Evolutionary conservation across 2,888 invertebrate species (phyloP).

Genomic region (Tetheella fluctuosa): DNA sequence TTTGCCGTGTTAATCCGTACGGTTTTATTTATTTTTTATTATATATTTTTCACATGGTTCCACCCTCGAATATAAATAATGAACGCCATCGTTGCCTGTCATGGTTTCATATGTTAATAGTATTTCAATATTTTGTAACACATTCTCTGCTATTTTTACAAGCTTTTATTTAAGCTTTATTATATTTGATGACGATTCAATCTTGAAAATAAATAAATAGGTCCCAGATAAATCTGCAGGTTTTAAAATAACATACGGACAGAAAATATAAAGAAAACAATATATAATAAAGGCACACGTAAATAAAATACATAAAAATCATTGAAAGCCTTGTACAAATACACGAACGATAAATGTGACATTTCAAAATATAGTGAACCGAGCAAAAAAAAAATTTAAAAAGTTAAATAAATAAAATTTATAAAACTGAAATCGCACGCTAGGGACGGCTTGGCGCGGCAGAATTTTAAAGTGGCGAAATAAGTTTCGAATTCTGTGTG

Average conservation of each 20-base stretch:
- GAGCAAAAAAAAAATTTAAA: constrained; percentile 1
- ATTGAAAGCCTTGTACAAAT: background rate
- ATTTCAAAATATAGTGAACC: constrained; percentile 6
- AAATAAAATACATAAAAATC: background rate
- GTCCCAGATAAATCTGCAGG: too few species aligned
- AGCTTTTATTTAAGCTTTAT: too few species aligned
- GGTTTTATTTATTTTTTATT: background rate
- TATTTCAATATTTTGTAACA: too few species aligned
- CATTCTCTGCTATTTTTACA: too few species aligned
- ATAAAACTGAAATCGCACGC: background rate
- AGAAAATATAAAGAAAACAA: background rate
- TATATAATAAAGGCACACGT: background rate
- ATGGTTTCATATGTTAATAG: too few species aligned
- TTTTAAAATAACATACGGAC: background rate
- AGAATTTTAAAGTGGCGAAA: constrained; percentile 3
- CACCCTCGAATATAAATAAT: background rate
- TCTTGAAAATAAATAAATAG: too few species aligned
- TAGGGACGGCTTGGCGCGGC: background rate
- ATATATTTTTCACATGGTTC: background rate
- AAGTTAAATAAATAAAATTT: constrained; percentile 10
- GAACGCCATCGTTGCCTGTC: too few species aligned
- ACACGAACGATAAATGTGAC: background rate
- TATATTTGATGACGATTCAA: too few species aligned
- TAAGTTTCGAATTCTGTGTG: constrained; percentile 24
- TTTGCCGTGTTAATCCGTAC: background rate